Evolutionary conservation across 2,888 invertebrate genomes (phyloP), one percentile per base, ranked within the genome.

Genomic region (Heteropelma amictum): DNA sequence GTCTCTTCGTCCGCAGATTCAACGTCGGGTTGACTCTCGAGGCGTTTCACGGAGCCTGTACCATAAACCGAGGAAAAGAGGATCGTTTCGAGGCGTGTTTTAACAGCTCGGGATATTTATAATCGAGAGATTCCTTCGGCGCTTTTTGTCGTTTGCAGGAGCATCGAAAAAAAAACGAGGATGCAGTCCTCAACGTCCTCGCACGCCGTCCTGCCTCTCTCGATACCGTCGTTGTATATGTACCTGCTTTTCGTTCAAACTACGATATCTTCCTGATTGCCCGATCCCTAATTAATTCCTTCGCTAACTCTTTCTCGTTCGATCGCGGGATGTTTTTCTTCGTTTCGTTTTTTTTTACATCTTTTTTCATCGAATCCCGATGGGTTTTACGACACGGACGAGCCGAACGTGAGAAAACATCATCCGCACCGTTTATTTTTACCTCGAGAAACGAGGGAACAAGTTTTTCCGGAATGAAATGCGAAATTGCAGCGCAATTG

Each of bases 281-380:
- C 85, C 75, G 85, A 84, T 85, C 85, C 40, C 86, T 87, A 87
- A 87, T 87, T 87, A 87, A 87, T 87, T 87, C 87, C 82, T 87
- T 84, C 84, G 82, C 78, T 23, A 53, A n/a, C n/a, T n/a, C n/a
- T n/a, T n/a, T n/a, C n/a, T n/a, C n/a, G n/a, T n/a, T n/a, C n/a
- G n/a, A n/a, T n/a, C n/a, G n/a, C n/a, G n/a, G n/a, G n/a, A n/a
- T n/a, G n/a, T n/a, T n/a, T n/a, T n/a, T n/a, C n/a, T n/a, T n/a
- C n/a, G n/a, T n/a, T n/a, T n/a, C n/a, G n/a, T n/a, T n/a, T n/a
- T n/a, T n/a, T n/a, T n/a, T n/a, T n/a, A n/a, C n/a, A n/a, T n/a
- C n/a, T 10, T 42, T 56, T 67, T 54, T 30, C 30, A 5, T 21
- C 42, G 19, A 21, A 23, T 33, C 30, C 5, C 65, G 21, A 40